phyloP scores from a whole-genome alignment of 2,113 vertebrate species.

The Neolamprologus hecqui region DNA sequence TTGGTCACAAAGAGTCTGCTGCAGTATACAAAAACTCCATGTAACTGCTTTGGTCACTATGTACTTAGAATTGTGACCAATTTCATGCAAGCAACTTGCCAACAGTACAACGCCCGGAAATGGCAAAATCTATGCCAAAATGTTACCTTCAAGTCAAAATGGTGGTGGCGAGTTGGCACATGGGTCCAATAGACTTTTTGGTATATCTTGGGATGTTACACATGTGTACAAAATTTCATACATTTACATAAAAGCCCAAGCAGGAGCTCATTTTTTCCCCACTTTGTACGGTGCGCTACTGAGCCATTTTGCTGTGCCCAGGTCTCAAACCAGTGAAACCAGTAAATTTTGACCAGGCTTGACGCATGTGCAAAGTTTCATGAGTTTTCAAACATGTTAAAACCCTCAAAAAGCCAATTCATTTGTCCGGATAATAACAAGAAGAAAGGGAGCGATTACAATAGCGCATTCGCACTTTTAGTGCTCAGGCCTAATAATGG shows the following conservation, averaged over 20 bases:
- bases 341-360: fast-evolving
- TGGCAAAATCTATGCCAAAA: not conserved
- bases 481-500: not conserved
- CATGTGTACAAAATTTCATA: not conserved
- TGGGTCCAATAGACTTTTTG: not conserved
- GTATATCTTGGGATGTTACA: not conserved
- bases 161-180: fast-evolving
- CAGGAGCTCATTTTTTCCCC: fast-evolving
- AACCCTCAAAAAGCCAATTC: not conserved
- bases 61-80: fast-evolving
- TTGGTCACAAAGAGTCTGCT: not conserved
- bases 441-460: not conserved
- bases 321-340: not conserved
- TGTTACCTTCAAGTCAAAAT: not conserved
- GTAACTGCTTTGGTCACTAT: not conserved
- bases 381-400: not conserved
- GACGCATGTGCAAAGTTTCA: not conserved
- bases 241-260: fast-evolving
- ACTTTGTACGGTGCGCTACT: fast-evolving
- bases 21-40: not conserved
- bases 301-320: not conserved
- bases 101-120: not conserved
- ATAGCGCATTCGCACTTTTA: fast-evolving
- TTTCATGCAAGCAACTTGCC: not conserved
- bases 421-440: not conserved